phyloP scores from a whole-genome alignment of 2,797 vertebrate species.

The Channallabes apus region DNA sequence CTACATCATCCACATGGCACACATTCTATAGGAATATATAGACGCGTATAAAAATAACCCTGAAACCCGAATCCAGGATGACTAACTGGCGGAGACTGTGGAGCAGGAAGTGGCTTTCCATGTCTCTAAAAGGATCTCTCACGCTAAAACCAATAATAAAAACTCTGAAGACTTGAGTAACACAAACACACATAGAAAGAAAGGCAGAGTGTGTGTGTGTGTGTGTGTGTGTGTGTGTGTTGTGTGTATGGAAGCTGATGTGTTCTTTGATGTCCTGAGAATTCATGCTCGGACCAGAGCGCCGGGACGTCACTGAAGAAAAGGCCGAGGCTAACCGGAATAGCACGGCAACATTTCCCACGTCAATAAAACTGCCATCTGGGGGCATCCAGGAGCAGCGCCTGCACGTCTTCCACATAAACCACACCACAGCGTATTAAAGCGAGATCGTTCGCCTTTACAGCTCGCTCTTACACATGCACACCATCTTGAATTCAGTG shows the following conservation, averaged over 20 bases:
- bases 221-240: too few relatives aligned
- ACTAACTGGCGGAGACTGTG: constrained; percentile 21
- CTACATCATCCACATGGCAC: background rate
- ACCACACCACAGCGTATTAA: constrained; percentile 20
- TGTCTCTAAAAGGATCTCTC: constrained; percentile 9
- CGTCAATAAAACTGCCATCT: constrained; percentile 40
- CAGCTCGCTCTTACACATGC: background rate
- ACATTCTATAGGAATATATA: constrained; percentile 14
- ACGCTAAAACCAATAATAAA: background rate
- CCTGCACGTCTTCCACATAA: constrained; percentile 13
- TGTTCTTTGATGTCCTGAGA: constrained; percentile 26
- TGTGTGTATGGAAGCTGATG: background rate
- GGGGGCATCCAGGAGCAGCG: constrained; percentile 24
- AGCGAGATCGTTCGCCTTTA: background rate
- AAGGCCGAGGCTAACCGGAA: constrained; percentile 44
- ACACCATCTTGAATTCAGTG: background rate
- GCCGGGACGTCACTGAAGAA: constrained; percentile 23
- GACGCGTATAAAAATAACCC: constrained; percentile 38
- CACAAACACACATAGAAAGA: background rate
- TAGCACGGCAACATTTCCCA: constrained; percentile 37
- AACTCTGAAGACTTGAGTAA: constrained; percentile 13
- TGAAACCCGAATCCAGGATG: constrained; percentile 26
- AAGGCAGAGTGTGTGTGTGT: background rate
- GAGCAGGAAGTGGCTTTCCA: constrained; percentile 17
- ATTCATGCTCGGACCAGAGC: constrained; percentile 23